Base-by-base conservation (phyloP, 2,888 invertebrate species). In the Eilema sororculum region DNA sequence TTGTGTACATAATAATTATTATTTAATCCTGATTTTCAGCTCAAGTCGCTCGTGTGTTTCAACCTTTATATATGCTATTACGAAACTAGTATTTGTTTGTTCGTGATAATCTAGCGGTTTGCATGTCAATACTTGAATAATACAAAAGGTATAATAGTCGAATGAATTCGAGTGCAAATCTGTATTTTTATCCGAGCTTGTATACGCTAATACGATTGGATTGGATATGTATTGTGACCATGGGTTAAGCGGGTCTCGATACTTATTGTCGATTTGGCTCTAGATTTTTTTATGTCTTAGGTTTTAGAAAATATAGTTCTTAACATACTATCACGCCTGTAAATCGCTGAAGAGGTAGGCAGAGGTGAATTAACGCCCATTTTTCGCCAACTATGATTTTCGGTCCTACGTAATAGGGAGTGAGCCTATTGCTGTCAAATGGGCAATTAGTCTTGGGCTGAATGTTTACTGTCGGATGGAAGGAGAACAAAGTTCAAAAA, bases 151-250 rank as follows among this genome's bases (percentile, higher is more conserved):
- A 69, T 69, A 73, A 76, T 75, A 73, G 22, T 56, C 10, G 25
- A 58, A 72, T 72, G 30, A 72, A 74, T 72, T 68, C 67, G 30
- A 52, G 64, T 68, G 68, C 74, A 78, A 70, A 79, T 79, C 62
- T 74, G 70, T 82, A 73, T 78, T 80, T 83, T 83, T 81, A 71
- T 73, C 61, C 70, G 57, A 57, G 65, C 56, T 37, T 70, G 73
- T 67, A 69, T 25, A 72, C 71, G 74, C 63, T 80, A 82, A 82
- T 83, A 65, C 77, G 68, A 83, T 76, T 80, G 74, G 72, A 80
- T 83, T 78, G 82, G 71, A 76, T 68, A 73, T 68, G 41, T 79
- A 58, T 8, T 63, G 76, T 75, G 75, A 30, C 80, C 72, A 78
- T 71, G 66, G 67, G 13, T 57, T 59, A 5, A 22, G 56, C 2